phyloP scores from a whole-genome alignment of 2,888 invertebrate genomes.

The Ornithoptera priamus region DNA sequence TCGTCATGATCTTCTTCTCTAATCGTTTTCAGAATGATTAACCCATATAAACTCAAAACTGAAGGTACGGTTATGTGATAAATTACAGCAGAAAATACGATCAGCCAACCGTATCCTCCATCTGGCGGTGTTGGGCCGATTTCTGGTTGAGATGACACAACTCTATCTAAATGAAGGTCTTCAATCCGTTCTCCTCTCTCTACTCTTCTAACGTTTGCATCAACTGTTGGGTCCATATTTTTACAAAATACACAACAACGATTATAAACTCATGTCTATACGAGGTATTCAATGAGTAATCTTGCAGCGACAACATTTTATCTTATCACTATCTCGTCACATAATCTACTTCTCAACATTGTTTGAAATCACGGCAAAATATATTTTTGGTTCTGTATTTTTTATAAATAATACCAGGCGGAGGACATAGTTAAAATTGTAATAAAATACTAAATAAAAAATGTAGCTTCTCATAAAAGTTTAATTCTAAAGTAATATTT shows the following conservation, averaged over 20 bases:
- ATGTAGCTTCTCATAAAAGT: too few species aligned
- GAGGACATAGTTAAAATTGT: too few species aligned
- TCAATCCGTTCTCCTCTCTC: slow-evolving; percentile 53
- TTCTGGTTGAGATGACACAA: slow-evolving; percentile 83
- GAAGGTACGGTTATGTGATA: slow-evolving; percentile 82
- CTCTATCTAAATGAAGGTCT: slow-evolving; percentile 77
- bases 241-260: slow-evolving; percentile 59
- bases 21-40: slow-evolving; percentile 76
- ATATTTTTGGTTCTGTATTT: slow-evolving; percentile 1
- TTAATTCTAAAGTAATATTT: slow-evolving; percentile 2
- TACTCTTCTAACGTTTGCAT: slow-evolving; percentile 36
- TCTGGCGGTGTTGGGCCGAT: slow-evolving; percentile 83
- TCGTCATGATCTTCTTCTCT: slow-evolving; percentile 70
- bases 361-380: slow-evolving; percentile 36
- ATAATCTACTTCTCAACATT: slow-evolving; percentile 68
- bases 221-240: slow-evolving; percentile 58
- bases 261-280: slow-evolving; percentile 65
- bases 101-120: slow-evolving; percentile 84
- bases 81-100: slow-evolving; percentile 79
- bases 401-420: neutral
- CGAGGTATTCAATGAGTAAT: slow-evolving; percentile 57
- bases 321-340: slow-evolving; percentile 72
- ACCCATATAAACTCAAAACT: slow-evolving; percentile 76
- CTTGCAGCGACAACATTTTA: slow-evolving; percentile 64
- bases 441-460: too few species aligned